phyloP scores from a whole-genome alignment of 2,888 invertebrate genomes.

The Xestia ashworthii region DNA sequence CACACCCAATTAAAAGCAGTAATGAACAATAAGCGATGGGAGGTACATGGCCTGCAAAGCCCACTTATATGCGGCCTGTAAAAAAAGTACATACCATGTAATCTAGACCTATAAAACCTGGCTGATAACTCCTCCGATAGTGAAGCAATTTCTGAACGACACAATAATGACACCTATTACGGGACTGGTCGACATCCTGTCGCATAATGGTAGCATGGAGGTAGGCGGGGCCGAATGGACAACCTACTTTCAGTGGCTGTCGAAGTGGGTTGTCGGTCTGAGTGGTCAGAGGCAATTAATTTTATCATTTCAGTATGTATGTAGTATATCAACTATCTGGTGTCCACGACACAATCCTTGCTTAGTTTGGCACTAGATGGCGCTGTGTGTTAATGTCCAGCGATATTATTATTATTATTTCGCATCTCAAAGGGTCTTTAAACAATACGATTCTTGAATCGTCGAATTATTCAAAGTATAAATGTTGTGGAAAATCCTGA shows the following conservation, averaged over 20 bases:
- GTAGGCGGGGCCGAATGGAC: slow-evolving; percentile 74
- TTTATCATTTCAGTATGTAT: slow-evolving; percentile 1
- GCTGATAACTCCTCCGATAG: slow-evolving; percentile 89
- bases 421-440: background rate
- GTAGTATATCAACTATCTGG: too few species aligned
- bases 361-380: too few species aligned
- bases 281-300: background rate
- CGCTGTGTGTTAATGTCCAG: too few species aligned
- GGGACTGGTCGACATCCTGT: slow-evolving; percentile 83
- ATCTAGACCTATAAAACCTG: slow-evolving; percentile 87
- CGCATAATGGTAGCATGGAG: slow-evolving; percentile 82
- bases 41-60: slow-evolving; percentile 71
- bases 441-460: background rate
- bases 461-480: background rate
- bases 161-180: slow-evolving; percentile 90
- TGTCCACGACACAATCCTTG: too few species aligned
- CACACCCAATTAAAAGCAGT: slow-evolving; percentile 74
- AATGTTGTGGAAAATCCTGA: too few species aligned
- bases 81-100: slow-evolving; percentile 81
- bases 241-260: slow-evolving; percentile 79
- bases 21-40: slow-evolving; percentile 74
- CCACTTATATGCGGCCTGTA: slow-evolving; percentile 71
- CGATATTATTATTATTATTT: slow-evolving; percentile 5
- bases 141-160: slow-evolving; percentile 89
- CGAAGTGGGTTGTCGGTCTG: background rate